phyloP scores from a whole-genome alignment of 2,113 vertebrate genomes.

The Anhinga anhinga region DNA sequence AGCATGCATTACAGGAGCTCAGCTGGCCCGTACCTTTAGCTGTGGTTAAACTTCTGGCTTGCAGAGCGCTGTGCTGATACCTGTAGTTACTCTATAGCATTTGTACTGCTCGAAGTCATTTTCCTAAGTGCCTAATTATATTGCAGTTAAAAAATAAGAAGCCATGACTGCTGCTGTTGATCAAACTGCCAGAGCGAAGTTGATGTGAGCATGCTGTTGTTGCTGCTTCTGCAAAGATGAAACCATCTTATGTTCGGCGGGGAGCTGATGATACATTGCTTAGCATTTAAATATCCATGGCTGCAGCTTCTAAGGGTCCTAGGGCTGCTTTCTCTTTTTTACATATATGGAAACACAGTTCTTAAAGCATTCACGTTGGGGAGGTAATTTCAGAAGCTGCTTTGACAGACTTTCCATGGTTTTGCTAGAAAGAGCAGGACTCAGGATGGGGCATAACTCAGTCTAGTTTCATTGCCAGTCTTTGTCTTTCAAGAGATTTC shows the following conservation, averaged over 20 bases:
- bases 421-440: not conserved
- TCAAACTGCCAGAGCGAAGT: not conserved
- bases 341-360: not conserved
- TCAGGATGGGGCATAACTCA: rapidly evolving
- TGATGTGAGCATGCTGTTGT: not conserved
- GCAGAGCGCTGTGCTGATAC: not conserved
- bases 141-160: conserved; percentile 13
- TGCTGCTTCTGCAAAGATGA: conserved; percentile 23
- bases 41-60: not conserved
- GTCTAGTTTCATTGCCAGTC: not conserved
- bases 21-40: not conserved
- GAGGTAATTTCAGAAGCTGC: not conserved
- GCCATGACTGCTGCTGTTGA: not conserved
- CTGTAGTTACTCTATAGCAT: not conserved
- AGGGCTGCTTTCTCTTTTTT: not conserved
- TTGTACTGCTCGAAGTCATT: not conserved
- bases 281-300: not conserved
- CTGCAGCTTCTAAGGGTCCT: not conserved
- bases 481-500: not conserved
- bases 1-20: not conserved
- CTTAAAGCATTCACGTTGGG: not conserved
- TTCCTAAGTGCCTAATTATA: not conserved
- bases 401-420: not conserved
- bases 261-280: conserved; percentile 9
- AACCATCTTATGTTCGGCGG: not conserved